A percentile compares a stretch with the other conserved stretches of the same genome.
phyloP scores from a whole-genome alignment of 2,888 invertebrate genomes.

The Parthenolecanium corni region DNA sequence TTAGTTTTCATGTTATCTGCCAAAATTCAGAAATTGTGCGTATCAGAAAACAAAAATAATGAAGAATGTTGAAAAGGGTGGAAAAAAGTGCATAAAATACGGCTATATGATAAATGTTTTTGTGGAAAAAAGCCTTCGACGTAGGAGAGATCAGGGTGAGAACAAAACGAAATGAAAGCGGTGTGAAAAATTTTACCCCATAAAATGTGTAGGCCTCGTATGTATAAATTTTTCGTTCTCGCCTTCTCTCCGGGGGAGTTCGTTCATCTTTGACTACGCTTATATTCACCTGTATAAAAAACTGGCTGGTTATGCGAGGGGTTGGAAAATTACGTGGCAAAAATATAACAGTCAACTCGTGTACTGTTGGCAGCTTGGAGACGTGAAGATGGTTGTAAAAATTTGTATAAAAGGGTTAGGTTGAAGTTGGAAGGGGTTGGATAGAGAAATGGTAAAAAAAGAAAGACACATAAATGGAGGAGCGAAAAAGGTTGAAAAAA shows the following conservation, averaged over 20 bases:
- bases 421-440: background rate
- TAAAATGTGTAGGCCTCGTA: background rate
- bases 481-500: no score
- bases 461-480: background rate
- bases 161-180: background rate
- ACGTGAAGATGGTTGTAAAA: conserved; percentile 1
- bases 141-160: no score
- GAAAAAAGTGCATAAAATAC: no score
- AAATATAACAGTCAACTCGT: background rate
- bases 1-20: no score
- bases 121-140: no score
- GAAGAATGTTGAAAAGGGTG: no score
- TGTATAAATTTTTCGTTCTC: background rate
- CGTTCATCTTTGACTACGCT: background rate
- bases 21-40: no score
- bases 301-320: background rate
- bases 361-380: background rate
- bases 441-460: background rate
- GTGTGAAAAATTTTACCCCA: background rate
- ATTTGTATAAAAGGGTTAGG: background rate
- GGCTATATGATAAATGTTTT: no score
- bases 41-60: no score
- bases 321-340: background rate
- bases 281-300: background rate
- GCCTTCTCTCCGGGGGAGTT: no score